Evolutionary conservation across 2,888 invertebrate species (phyloP).

Genomic region (Liodrosophila aerea): DNA sequence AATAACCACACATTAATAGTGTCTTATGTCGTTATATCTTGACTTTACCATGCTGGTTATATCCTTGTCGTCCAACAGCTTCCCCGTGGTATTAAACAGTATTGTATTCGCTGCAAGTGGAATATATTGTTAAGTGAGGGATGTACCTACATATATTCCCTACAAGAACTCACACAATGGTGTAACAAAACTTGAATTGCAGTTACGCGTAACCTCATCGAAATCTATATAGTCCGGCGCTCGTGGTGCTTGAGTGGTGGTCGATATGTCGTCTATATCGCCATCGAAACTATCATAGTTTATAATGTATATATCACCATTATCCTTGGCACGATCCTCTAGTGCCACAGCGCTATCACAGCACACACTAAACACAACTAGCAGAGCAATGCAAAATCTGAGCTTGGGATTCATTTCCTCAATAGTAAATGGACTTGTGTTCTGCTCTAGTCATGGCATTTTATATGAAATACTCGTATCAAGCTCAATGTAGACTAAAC

Average conservation of each 20-base stretch:
- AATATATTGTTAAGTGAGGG: no score
- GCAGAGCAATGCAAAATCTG: constrained; percentile 1
- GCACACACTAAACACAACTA: constrained; percentile 22
- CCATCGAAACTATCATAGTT: constrained; percentile 63
- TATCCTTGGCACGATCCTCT: constrained; percentile 65
- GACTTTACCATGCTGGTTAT: constrained; percentile 84
- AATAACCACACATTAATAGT: neutral
- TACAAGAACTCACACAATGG: constrained; percentile 83
- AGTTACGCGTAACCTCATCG: constrained; percentile 81
- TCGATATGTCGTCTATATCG: constrained; percentile 53
- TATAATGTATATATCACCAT: constrained; percentile 75
- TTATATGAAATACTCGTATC: constrained; percentile 29
- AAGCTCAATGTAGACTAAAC: neutral
- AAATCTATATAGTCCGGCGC: constrained; percentile 75
- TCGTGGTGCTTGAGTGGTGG: constrained; percentile 33
- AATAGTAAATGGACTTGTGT: constrained; percentile 15
- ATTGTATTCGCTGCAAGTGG: constrained; percentile 82
- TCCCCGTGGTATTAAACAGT: constrained; percentile 84
- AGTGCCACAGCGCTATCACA: constrained; percentile 13
- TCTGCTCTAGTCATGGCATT: constrained; percentile 8
- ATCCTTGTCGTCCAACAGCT: constrained; percentile 84
- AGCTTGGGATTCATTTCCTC: constrained; percentile 35
- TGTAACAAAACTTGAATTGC: constrained; percentile 84
- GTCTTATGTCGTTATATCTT: neutral
- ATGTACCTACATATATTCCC: neutral